Evolutionary conservation across 2,113 vertebrate species (phyloP), one percentile per base, ranked within the genome.

Genomic region (Anolis carolinensis): DNA sequence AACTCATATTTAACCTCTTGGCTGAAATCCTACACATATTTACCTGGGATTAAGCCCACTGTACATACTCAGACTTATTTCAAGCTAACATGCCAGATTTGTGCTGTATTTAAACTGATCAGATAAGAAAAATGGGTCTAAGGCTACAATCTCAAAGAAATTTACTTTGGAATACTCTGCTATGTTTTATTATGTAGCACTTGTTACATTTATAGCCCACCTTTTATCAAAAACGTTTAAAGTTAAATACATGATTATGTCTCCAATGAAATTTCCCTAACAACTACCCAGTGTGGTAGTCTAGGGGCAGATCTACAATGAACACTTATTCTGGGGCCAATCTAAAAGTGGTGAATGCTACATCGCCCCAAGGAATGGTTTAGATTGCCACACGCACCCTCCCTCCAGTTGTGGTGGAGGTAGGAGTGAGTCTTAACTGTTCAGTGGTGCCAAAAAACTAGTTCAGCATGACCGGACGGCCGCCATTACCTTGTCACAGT

Each of bases 71-170:
- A 52, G 71, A 75, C 55, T 79, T 34, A 25, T 48, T 65, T 55
- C 36, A 62, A 63, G 39, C 50, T 76, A 76, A n/a, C 30, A 76
- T 65, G 9, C 72, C 3, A 65, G 34, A 39, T 63, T 13, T 83
- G 34, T 21, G 25, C 11, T 83, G 48, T 74, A 27, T 82, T 85
- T 25, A 82, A 5, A 59, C 9, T 62, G 83, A 30, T 86, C 39
- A 82, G 34, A 9, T 78, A 32, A 89, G 25, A 7, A 84, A 90
- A 89, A 79, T 0, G 2, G 10, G 23, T n/a, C 50, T 23, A 74
- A 81, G 20, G 71, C n/a, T 67, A 62, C 36, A 65, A 18, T 50
- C 68, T 21, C 80, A 36, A 74, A 67, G 23, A 72, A 39, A 62
- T 30, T 16, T 52, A 44, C 3, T 44, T 34, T 8, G 25, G 25